A percentile compares a stretch with the other conserved stretches of the same genome.
Evolutionary conservation across 2,888 invertebrate genomes (phyloP).

Genomic region (Lysandra bellargus): DNA sequence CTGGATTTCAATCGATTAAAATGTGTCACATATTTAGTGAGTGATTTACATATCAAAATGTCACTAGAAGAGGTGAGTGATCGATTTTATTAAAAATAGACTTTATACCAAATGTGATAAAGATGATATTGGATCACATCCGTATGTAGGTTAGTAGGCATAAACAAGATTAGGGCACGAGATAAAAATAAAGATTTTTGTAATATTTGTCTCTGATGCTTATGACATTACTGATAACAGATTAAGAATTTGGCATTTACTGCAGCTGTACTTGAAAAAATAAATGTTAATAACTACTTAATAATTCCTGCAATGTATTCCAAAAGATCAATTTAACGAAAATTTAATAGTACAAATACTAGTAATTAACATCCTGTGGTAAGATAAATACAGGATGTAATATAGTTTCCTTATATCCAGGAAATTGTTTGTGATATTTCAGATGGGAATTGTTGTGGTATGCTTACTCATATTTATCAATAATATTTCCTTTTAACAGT

Average conservation of each 20-base stretch:
- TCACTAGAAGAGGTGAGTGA: constrained; percentile 72
- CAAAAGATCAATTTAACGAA: background rate
- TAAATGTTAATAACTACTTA: background rate
- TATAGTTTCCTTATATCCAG: background rate
- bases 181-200: constrained; percentile 26
- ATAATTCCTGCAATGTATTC: background rate
- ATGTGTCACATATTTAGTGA: constrained; percentile 56
- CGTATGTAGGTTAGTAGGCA: constrained; percentile 37
- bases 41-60: constrained; percentile 61
- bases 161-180: constrained; percentile 19
- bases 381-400: background rate
- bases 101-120: constrained; percentile 27
- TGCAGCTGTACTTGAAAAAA: background rate
- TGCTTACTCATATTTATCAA: background rate
- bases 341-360: background rate
- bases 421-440: background rate
- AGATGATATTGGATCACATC: constrained; percentile 23
- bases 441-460: background rate
- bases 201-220: constrained; percentile 8
- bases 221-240: background rate
- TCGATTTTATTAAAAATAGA: constrained; percentile 27
- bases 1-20: constrained; percentile 43
- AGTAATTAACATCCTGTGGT: background rate
- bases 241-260: background rate
- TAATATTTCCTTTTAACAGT: background rate